Percentiles rank a stretch among this genome's conserved stretches.
phyloP scores from a whole-genome alignment of 2,797 vertebrate genomes.

The Megalops cyprinoides region DNA sequence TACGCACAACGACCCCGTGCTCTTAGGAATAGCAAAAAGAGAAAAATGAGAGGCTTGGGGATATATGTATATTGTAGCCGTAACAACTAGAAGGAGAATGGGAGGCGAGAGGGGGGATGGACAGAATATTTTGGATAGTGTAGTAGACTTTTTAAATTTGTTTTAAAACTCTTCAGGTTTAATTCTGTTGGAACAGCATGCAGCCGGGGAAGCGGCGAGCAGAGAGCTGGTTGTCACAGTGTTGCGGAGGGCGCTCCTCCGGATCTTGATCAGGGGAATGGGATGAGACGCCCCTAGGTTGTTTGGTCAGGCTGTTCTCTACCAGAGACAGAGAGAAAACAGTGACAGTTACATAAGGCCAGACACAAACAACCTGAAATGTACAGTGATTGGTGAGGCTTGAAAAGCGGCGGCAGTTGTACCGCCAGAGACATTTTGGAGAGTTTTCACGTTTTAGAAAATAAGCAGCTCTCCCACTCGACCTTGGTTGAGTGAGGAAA shows the following conservation, averaged over 20 bases:
- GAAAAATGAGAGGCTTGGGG: constrained; percentile 20
- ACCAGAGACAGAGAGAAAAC: constrained; percentile 63
- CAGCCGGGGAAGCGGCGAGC: constrained; percentile 72
- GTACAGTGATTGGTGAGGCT: neutral
- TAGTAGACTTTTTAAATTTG: neutral
- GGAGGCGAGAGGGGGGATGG: neutral
- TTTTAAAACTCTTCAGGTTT: constrained; percentile 87
- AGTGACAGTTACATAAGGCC: neutral
- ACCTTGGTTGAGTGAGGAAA: too few relatives aligned
- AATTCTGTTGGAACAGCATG: constrained; percentile 84
- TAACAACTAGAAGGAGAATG: neutral
- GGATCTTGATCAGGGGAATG: constrained; percentile 89
- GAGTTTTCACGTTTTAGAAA: too few relatives aligned
- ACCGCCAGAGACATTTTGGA: too few relatives aligned
- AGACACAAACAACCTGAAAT: neutral
- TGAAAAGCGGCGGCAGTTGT: neutral
- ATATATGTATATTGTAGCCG: neutral
- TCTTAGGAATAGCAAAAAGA: constrained; percentile 30
- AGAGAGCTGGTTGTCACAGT: constrained; percentile 70
- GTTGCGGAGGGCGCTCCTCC: constrained; percentile 73
- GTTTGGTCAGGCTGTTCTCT: constrained; percentile 87
- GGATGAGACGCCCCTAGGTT: constrained; percentile 87
- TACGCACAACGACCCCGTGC: constrained; percentile 70
- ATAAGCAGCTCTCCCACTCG: too few relatives aligned
- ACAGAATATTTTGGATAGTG: neutral